Conservation (phyloP, 2,797 vertebrate genomes). For the Lagorchestes hirsutus region DNA sequence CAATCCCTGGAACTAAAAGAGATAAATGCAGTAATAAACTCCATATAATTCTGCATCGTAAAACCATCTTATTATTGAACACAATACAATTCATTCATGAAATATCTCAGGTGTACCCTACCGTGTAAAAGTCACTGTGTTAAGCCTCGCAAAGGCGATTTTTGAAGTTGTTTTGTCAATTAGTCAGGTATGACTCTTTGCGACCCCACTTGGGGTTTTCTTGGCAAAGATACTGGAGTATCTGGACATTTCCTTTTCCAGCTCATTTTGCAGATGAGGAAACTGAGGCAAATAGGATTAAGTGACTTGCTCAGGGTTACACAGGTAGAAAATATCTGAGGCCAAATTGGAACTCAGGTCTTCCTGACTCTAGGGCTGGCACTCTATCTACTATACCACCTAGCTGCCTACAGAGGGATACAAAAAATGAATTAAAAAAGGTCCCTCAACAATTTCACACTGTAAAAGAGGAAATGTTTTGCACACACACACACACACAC, state of each 20-base stretch:
- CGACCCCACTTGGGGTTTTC: background rate
- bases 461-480: background rate
- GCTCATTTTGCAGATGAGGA: background rate
- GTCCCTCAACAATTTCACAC: background rate
- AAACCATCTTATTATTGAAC: conserved; percentile 7
- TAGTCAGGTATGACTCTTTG: background rate
- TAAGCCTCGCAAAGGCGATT: background rate
- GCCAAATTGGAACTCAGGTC: background rate
- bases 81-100: background rate
- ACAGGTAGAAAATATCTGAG: background rate
- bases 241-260: background rate
- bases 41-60: background rate
- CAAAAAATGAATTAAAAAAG: background rate
- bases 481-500: background rate
- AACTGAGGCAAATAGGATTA: background rate
- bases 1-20: conserved; percentile 22
- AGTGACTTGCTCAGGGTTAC: background rate
- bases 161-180: background rate
- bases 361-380: background rate
- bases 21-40: background rate
- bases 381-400: background rate
- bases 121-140: background rate
- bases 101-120: background rate
- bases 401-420: background rate
- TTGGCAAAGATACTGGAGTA: background rate